Evolutionary conservation across 2,888 invertebrate species (phyloP), one percentile per base, ranked within the genome.

Genomic region (Mesopsocus fuscifrons): DNA sequence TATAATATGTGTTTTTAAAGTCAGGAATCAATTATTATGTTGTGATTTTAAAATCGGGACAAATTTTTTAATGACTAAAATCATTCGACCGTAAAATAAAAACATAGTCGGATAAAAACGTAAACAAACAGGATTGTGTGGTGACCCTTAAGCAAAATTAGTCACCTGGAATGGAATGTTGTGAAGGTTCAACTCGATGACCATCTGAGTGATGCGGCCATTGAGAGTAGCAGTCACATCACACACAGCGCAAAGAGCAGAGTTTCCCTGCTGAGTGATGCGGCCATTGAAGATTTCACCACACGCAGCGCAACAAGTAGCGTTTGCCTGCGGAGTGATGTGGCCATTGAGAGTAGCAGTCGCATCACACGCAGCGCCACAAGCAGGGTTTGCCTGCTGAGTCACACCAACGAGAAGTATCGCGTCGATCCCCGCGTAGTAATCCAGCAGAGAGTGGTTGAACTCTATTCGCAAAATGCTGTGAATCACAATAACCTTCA

Each of bases 351-450:
- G 8, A 9, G 26, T 6, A 6, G 11, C 8, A 11, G 11, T 9
- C 13, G 6, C 15, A 13, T 6, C 6, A 34, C 6, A 9, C 15
- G 34, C 8, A 13, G 18, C 18, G 15, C 8, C 9, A 6, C 9
- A 6, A 8, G 9, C 34, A 6, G 34, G 18, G 18, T 34, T 34
- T 13, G 57, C 51, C 6, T 58, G 47, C n/a, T 69, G 64, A 13
- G 65, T 64, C 38, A 65, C 71, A 1, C 91, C 91, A 50, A 74
- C 74, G 26, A 91, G 62, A 48, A 81, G 61, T 2, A 92, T 75
- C 13, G 84, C 87, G 64, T 92, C 91, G 42, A 92, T 62, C 55
- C 87, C 83, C 11, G 85, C 83, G 57, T 89, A 89, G 59, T 91
- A 89, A 33, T 80, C 74, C 42, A 87, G 65, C 43, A 72, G 63